Conservation (phyloP, 2,888 invertebrate genomes). For the Melieria picta region DNA sequence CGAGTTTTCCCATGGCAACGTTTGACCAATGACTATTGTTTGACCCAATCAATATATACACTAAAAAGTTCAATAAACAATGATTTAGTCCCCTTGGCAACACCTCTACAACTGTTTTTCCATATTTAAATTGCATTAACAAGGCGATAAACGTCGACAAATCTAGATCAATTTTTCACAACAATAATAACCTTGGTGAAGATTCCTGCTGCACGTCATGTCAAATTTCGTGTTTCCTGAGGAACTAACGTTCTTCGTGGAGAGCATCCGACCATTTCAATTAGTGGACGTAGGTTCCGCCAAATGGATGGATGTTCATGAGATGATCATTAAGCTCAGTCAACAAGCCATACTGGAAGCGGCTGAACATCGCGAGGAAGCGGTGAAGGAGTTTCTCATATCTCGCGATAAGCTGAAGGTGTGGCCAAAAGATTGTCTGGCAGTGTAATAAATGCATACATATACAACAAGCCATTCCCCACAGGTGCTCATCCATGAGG, state of each 20-base stretch:
- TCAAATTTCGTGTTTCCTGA: slow-evolving; percentile 71
- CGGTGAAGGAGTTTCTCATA: slow-evolving; percentile 84
- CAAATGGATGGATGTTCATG: slow-evolving; percentile 86
- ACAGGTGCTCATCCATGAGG: slow-evolving; percentile 78
- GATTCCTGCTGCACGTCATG: slow-evolving; percentile 42
- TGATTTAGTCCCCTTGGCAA: no score
- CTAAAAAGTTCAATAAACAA: no score
- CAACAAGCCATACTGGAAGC: slow-evolving; percentile 90
- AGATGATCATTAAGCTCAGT: slow-evolving; percentile 83
- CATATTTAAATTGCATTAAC: no score
- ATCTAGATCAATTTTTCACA: no score
- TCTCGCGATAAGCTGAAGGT: slow-evolving; percentile 65
- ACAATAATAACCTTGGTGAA: no score
- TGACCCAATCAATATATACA: no score
- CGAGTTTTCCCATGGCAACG: no score
- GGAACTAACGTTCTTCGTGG: slow-evolving; percentile 80
- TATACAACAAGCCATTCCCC: background rate
- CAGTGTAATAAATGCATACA: background rate
- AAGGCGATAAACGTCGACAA: no score
- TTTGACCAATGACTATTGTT: no score
- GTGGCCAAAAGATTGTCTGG: background rate
- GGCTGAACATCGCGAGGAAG: slow-evolving; percentile 80
- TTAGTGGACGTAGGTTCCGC: slow-evolving; percentile 76
- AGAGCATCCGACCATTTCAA: slow-evolving; percentile 74
- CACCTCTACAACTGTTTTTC: no score